Evolutionary conservation across 2,113 vertebrate species (phyloP), one percentile per base, ranked within the genome.

Genomic region (Bujurquina vittata): DNA sequence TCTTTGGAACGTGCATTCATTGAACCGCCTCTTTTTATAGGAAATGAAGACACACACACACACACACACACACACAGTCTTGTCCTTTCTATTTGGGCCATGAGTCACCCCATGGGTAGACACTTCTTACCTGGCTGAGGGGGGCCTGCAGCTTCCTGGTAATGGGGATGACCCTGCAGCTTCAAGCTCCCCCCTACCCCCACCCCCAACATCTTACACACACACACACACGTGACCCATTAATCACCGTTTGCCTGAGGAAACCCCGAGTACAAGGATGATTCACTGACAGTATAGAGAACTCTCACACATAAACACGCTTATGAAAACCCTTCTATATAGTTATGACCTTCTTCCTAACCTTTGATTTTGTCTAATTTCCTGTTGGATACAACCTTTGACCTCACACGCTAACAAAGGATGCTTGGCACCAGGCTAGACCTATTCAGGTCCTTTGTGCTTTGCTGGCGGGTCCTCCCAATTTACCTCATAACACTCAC

Each of bases 61-160:
- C 61, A 83, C 67, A 83, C 74, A 76, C 43, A 73, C 61, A 91
- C 40, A 77, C 54, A 80, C 58, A 75, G 23, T 54, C 85, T 62
- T 90, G 88, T 92, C 86, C 83, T 80, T 84, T 90, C 76, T 43
- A 92, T 90, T 87, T 90, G 83, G 86, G 84, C 65, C 80, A 81
- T 83, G 56, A 82, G 40, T 81, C 79, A 86, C 84, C 86, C 84
- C 76, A 56, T 62, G 75, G 89, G 59, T 40, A 78, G 40, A 86
- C 73, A 75, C 81, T 75, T 73, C 29, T 76, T 77, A 91, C 87
- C 89, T 88, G 79, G 49, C 62, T 85, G 77, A 17, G 49, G n/a
- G 55, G 61, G 29, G n/a, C 84, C 33, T 72, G 31, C 80, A 61
- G 10, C 52, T 31, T 40, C 40, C 79, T 80, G 49, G 59, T 81